phyloP scores from a whole-genome alignment of 30 jellyfish, hydroid and myxozoan species.

The Chironex yamaguchii region DNA sequence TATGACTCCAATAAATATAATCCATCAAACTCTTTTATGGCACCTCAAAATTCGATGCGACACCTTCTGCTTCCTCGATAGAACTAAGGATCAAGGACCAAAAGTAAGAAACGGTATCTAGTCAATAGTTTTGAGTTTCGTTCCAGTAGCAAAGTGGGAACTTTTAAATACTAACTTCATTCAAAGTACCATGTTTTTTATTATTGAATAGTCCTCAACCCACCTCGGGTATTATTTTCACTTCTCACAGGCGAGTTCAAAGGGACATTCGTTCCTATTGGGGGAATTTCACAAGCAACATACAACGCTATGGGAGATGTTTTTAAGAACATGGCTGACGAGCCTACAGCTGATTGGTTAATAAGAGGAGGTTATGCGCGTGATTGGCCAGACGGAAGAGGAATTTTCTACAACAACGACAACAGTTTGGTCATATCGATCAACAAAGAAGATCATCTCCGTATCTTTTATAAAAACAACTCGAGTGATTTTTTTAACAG shows the following conservation, averaged over 20 bases:
- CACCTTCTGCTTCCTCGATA: too few relatives aligned
- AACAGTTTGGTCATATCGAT: neutral
- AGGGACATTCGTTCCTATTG: conserved; percentile 29
- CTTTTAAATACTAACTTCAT: too few relatives aligned
- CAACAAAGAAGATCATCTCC: neutral
- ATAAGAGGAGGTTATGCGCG: conserved; percentile 37
- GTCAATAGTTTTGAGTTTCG: too few relatives aligned
- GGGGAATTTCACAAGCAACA: conserved; percentile 9
- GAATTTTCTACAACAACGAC: conserved; percentile 7
- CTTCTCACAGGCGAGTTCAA: conserved; percentile 14
- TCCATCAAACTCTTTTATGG: too few relatives aligned
- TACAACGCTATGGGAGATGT: conserved; percentile 3
- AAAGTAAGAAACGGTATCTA: too few relatives aligned
- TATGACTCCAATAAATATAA: too few relatives aligned
- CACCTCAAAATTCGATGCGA: too few relatives aligned
- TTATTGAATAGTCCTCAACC: neutral
- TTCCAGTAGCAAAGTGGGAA: too few relatives aligned
- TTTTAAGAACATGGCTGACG: conserved; percentile 23
- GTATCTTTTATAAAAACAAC: neutral
- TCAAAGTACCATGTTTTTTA: too few relatives aligned
- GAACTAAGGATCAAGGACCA: too few relatives aligned
- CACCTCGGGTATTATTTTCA: neutral
- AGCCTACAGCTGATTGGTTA: neutral
- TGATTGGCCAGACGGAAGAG: conserved; percentile 69
- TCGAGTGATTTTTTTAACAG: neutral